Base-by-base conservation (phyloP, 2,888 invertebrate genomes). In the Cosmorhoe ocellata region DNA sequence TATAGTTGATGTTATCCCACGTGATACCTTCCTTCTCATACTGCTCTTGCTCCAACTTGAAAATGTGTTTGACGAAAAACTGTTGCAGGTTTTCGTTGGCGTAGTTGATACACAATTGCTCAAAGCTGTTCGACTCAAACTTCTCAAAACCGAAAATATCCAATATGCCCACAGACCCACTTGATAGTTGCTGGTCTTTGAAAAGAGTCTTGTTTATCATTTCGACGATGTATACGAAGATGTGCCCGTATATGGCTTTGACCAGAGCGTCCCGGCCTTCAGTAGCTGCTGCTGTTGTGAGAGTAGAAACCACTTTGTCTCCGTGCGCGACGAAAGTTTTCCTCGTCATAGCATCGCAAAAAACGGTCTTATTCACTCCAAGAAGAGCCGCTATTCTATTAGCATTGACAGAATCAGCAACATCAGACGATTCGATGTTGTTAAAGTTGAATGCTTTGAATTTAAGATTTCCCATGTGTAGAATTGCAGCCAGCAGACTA, bases 81-180 rank as follows among this genome's bases (percentile, higher is more conserved):
- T 99, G 98, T 78, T 99, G 98, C 30, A 99, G 91, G 74, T 96
- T 97, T 85, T 99, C 99, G 78, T 99, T 99, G 1, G 98, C 98
- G 76, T 96, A 98, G 84, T 99, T 99, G 63, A 99, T 98, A 78
- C 98, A 98, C 45, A 99, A 88, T 77, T 99, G 98, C 72, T 99
- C 98, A 76, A 98, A 98, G 79, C 97, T 97, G 77, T 98, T 98
- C 6, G 91, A 91, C 3, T 94, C 93, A 71, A 99, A 98, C 77
- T 98, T 98, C 88, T 99, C 99, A 83, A 99, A 99, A 0, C 99
- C 99, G 75, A 98, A 99, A 63, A 99, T 98, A 78, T 99, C 99
- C 56, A 99, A 89, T 0, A 99, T 96, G 0, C 98, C 98, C 55
- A 99, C 98, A 0, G 95, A 95, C 24, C 91, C 92, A 61, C 93